phyloP scores from a whole-genome alignment of 2,113 vertebrate genomes.

The Macrotis lagotis region DNA sequence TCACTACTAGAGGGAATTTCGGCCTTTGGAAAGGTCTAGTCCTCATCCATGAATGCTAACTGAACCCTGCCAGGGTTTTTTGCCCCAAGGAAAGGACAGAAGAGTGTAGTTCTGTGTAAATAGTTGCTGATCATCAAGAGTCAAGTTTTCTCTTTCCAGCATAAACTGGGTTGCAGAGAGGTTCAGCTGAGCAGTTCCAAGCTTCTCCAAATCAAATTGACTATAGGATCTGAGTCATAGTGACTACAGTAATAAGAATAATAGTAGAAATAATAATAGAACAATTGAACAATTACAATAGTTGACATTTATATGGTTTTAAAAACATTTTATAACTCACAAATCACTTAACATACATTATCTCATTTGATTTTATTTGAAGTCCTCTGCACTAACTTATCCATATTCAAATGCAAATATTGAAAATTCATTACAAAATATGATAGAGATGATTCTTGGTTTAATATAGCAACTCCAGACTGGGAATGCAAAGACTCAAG shows the following conservation, averaged over 20 bases:
- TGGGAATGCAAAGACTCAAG: not conserved
- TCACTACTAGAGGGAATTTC: not conserved
- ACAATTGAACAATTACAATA: not conserved
- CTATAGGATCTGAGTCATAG: not conserved
- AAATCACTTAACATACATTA: not conserved
- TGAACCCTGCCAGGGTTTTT: not conserved
- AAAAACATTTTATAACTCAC: not conserved
- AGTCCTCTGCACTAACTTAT: not conserved
- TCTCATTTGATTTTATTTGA: not conserved
- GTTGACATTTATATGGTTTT: not conserved
- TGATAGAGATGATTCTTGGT: not conserved
- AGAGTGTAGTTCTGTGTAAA: not conserved
- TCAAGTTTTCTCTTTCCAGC: not conserved
- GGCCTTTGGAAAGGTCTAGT: not conserved
- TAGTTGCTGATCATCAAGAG: not conserved
- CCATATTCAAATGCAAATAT: constrained; percentile 17
- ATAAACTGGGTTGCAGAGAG: not conserved
- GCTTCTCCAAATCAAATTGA: not conserved
- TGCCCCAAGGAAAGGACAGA: not conserved
- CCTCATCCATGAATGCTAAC: not conserved
- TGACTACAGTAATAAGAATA: not conserved
- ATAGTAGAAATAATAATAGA: not conserved
- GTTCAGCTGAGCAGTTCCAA: not conserved
- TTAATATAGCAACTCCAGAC: not conserved
- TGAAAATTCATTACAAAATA: constrained; percentile 8